phyloP scores from a whole-genome alignment of 2,888 invertebrate species.

The Caenorhabditis doughertyi region DNA sequence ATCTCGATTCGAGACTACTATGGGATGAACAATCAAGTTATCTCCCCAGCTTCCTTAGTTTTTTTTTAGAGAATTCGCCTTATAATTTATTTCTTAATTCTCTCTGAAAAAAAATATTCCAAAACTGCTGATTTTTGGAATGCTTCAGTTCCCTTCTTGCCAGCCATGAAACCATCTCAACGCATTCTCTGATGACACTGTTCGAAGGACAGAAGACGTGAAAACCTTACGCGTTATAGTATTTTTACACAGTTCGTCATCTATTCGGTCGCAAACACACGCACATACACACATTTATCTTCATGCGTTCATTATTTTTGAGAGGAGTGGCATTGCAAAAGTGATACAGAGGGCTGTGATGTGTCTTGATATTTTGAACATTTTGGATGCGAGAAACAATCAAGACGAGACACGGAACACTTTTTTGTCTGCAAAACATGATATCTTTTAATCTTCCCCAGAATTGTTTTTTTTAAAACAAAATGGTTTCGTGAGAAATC shows the following conservation, averaged over 20 bases:
- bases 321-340: background rate
- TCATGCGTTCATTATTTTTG: slow-evolving; percentile 31
- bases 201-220: background rate
- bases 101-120: too few species aligned
- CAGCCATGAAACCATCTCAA: too few species aligned
- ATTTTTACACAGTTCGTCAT: slow-evolving; percentile 28
- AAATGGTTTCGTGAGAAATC: too few species aligned
- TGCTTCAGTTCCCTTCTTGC: too few species aligned
- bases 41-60: too few species aligned
- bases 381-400: background rate
- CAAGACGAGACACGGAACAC: slow-evolving; percentile 1
- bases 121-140: too few species aligned
- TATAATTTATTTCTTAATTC: too few species aligned
- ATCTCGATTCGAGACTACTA: too few species aligned
- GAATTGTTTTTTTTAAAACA: too few species aligned
- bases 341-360: background rate
- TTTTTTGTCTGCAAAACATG: background rate
- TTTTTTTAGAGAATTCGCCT: too few species aligned
- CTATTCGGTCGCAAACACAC: too few species aligned
- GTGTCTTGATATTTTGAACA: slow-evolving; percentile 47
- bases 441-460: background rate
- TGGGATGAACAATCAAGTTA: too few species aligned
- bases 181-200: background rate
- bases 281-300: background rate
- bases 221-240: slow-evolving; percentile 11